Evolutionary conservation across 2,797 vertebrate genomes (phyloP).

Genomic region (Malacoctenus gilli): DNA sequence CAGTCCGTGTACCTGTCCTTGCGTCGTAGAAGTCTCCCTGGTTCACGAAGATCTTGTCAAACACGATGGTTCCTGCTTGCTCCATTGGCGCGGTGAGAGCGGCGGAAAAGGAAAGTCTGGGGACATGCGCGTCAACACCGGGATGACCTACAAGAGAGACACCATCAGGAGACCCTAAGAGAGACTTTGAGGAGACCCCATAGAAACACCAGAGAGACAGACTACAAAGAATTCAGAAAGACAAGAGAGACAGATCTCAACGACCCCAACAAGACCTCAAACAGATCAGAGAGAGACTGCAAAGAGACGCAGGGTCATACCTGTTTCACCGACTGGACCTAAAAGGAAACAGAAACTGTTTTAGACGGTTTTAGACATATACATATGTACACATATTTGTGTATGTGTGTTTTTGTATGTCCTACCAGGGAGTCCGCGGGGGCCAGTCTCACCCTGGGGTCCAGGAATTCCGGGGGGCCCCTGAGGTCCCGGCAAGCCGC

Average conservation of each 20-base stretch:
- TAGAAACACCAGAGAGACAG: not conserved
- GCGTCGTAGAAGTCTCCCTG: conserved; percentile 88
- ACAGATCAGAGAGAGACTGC: too few species aligned
- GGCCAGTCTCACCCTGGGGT: conserved; percentile 73
- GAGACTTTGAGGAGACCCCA: too few species aligned
- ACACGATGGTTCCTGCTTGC: conserved; percentile 87
- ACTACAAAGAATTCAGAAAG: too few species aligned
- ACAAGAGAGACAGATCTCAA: too few species aligned
- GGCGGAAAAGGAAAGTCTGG: conserved; percentile 89
- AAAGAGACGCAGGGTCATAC: conserved; percentile 67
- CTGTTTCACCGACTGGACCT: conserved; percentile 84
- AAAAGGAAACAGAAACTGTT: conserved; percentile 41
- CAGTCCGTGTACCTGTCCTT: conserved; percentile 72
- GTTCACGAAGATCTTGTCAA: conserved; percentile 91
- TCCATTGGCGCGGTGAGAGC: conserved; percentile 85
- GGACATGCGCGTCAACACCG: conserved; percentile 78
- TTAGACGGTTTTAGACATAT: too few species aligned
- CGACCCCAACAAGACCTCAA: too few species aligned
- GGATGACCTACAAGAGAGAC: conserved; percentile 73
- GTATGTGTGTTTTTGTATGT: not conserved
- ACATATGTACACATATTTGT: too few species aligned
- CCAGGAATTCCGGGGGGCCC: conserved; percentile 80
- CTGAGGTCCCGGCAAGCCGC: conserved; percentile 67
- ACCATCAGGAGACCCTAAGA: too few species aligned
- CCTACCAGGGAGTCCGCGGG: conserved; percentile 79